Evolutionary conservation across 2,113 vertebrate genomes (phyloP).

Genomic region (Psephotus haematonotus): DNA sequence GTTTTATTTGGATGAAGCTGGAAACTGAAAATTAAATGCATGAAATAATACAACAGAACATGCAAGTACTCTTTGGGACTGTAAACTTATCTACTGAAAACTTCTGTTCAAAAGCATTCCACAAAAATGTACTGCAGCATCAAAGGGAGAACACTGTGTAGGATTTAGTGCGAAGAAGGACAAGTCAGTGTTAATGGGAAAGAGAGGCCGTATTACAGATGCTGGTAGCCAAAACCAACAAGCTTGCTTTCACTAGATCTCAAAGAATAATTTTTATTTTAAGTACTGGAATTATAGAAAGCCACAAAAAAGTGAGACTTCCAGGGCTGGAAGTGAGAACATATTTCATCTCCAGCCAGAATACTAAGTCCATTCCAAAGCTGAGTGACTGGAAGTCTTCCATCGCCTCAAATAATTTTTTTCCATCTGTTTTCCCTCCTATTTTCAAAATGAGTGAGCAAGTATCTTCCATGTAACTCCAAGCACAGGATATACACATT

Average conservation of each 20-base stretch:
- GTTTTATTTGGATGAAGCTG: neutral
- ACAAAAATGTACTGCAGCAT: neutral
- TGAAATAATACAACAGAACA: neutral
- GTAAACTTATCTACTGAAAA: neutral
- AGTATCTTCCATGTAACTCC: neutral
- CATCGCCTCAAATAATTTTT: neutral
- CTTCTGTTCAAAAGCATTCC: neutral
- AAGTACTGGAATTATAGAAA: constrained; percentile 11
- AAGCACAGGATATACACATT: neutral
- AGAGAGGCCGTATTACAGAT: neutral
- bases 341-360: constrained; percentile 19
- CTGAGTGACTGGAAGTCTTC: neutral
- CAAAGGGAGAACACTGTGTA: neutral
- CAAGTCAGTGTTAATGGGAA: neutral
- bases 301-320: neutral
- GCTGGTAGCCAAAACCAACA: constrained; percentile 31
- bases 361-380: neutral
- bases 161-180: neutral
- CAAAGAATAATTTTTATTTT: constrained; percentile 37
- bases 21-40: neutral
- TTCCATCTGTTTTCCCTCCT: neutral
- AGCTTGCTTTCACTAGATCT: constrained; percentile 28
- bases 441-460: neutral
- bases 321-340: neutral
- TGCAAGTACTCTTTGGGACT: neutral